Evolutionary conservation across 2,888 invertebrate genomes (phyloP), one percentile per base, ranked within the genome.

Genomic region (Diachrysia chrysitis): DNA sequence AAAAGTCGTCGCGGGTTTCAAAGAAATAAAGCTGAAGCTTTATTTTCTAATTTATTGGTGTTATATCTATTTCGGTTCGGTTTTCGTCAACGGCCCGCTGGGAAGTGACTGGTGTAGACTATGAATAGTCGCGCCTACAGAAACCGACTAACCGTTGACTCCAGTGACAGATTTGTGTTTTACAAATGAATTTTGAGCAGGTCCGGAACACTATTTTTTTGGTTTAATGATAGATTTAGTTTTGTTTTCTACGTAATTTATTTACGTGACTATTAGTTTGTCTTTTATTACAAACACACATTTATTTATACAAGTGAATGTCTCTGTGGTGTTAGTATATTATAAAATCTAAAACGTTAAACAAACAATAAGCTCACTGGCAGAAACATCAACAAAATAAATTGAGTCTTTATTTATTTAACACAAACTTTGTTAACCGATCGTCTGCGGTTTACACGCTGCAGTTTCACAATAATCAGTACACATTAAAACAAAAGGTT

Each of bases 121-220:
- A 91, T 93, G 93, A 93, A 93, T 93, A 94, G 91, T 73, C 71
- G 79, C 78, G 83, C 83, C 79, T 84, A 85, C 83, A 82, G 85
- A 85, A 85, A 82, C 84, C 83, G 75, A 79, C 85, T 83, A 84
- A 86, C 88, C 85, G 88, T 87, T 86, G 90, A 88, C 85, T 87
- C 70, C 79, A 90, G 78, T 92, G 95, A 95, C 92, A 94, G 94
- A 94, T 94, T 94, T 94, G 94, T 94, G 93, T 89, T 87, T 89
- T 89, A 90, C 91, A 90, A 87, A 88, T 89, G 88, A 88, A 89
- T 90, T 85, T 83, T 86, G 85, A 87, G 87, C 73, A 64, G 79
- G 76, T 69, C 85, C 85, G 89, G 89, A 89, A 87, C 86, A 85
- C 78, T 83, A 83, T 89, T 90, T 88, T n/a, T 86, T 84, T 67